These are phyloP conservation scores for Aphidius gifuensis DNA, from an alignment of 1,140 invertebrate genomes.

Conservation along the genomic window DNA sequence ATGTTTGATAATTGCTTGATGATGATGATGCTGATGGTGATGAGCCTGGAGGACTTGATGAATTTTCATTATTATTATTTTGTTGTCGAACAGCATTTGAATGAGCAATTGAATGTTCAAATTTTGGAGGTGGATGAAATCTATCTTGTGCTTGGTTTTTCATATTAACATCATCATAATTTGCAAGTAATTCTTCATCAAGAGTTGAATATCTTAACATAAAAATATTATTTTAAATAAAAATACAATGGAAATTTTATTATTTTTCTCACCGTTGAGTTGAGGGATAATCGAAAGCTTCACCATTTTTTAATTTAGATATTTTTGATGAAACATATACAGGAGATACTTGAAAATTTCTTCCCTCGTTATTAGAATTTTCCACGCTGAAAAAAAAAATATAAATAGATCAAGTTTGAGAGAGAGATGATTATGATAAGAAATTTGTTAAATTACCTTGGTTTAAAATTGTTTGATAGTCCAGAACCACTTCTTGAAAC, in stretches of 20 bases:
- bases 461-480: slow-evolving; percentile 3
- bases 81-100: slow-evolving; percentile 26
- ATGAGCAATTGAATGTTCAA: slow-evolving; percentile 32
- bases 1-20: slow-evolving; percentile 22
- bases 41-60: not conserved
- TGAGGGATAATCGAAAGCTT: slow-evolving; percentile 37
- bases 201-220: slow-evolving; percentile 39
- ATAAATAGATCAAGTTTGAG: not conserved
- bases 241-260: not conserved
- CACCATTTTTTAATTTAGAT: slow-evolving; percentile 37
- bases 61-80: not conserved
- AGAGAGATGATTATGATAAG: not conserved
- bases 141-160: slow-evolving; percentile 41
- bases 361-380: slow-evolving; percentile 5
- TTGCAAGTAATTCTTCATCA: slow-evolving; percentile 36
- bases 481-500: slow-evolving; percentile 43
- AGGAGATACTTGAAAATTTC: slow-evolving; percentile 31
- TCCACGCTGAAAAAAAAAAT: not conserved
- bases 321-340: slow-evolving; percentile 32
- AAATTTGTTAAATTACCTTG: not conserved
- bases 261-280: slow-evolving; percentile 29
- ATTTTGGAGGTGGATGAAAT: slow-evolving; percentile 42
- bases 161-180: slow-evolving; percentile 28
- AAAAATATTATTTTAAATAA: not conserved
- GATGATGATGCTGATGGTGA: slow-evolving; percentile 16